Conservation (phyloP, 2,797 vertebrate species). For the Dicrostonyx torquatus region DNA sequence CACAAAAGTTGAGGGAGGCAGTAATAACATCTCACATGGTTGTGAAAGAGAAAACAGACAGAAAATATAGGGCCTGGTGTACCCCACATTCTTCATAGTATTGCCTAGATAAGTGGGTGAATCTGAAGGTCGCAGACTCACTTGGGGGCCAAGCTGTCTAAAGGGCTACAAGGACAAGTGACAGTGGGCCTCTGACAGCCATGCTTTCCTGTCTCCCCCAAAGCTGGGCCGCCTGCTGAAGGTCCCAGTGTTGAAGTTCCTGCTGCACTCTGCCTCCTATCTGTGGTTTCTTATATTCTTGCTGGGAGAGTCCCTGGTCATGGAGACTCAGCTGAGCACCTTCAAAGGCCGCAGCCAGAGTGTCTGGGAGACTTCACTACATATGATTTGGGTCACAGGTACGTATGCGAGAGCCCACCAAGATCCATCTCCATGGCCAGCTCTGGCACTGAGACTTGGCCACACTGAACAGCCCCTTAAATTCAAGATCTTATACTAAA, state of each 20-base stretch:
- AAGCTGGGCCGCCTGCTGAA: constrained; percentile 91
- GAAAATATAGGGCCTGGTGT: neutral
- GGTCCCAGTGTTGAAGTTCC: constrained; percentile 94
- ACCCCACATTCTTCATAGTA: neutral
- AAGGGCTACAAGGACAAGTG: neutral
- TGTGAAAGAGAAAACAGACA: neutral
- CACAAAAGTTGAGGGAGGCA: neutral
- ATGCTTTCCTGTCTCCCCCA: neutral
- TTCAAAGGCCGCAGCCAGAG: constrained; percentile 90
- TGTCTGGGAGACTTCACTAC: constrained; percentile 92
- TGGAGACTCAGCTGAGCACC: constrained; percentile 89
- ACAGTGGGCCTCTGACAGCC: neutral
- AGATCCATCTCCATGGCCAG: neutral
- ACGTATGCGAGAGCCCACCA: neutral
- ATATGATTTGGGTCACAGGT: constrained; percentile 96
- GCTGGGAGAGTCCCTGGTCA: constrained; percentile 92
- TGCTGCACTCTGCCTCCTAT: constrained; percentile 93
- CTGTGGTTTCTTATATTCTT: constrained; percentile 94
- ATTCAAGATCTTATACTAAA: neutral
- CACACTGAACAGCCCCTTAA: neutral
- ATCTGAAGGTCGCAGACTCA: neutral
- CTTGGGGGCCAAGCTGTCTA: neutral
- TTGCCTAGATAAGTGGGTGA: neutral
- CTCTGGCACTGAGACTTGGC: neutral
- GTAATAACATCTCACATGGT: neutral